Evolutionary conservation across 2,113 vertebrate species (phyloP), one percentile per base, ranked within the genome.

Genomic region (Fulica atra): DNA sequence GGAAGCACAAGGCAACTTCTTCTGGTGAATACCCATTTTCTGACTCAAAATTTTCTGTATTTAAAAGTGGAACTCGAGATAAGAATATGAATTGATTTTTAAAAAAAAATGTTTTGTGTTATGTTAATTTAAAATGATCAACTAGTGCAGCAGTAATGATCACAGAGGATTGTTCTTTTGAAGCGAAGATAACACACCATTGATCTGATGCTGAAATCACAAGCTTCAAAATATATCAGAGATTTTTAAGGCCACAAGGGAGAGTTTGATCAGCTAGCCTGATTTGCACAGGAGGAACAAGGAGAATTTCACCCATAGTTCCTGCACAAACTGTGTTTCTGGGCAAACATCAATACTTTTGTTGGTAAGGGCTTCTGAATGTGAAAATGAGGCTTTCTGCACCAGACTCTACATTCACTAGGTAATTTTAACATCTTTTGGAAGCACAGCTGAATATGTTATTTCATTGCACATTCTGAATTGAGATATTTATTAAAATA

Each of bases 101-200:
- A 53, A 23, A 48, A 48, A 3, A 38, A 83, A 93, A 33, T 93
- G 46, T 73, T 95, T 93, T 74, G 16, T 89, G 66, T 65, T 91
- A 60, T 68, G 89, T 81, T 96, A 91, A 93, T 96, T 50, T 93
- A 90, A 96, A 97, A 86, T 79, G n/a, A 91, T 94, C 92, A 89
- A 80, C 64, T 93, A 95, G 81, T 16, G 3, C 76, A 95, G 86
- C 81, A 92, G 57, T 89, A 95, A 95, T 54, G 86, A 92, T 84
- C 88, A 96, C 51, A 89, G 50, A 77, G 51, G 50, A 89, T 13
- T 86, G 60, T 48, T 90, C 91, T 83, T 97, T 94, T 96, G 88
- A 82, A 96, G 81, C 80, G 80, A 85, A 92, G 73, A 53, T 89
- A 94, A 91, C 72, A 53, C 63, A 73, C 35, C 72, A 94, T 83